Percentiles rank a stretch among this genome's conserved stretches.
These are phyloP conservation scores for Stegana nigrithorax DNA, from an alignment of 2,888 invertebrate species.

Conservation along the genomic window DNA sequence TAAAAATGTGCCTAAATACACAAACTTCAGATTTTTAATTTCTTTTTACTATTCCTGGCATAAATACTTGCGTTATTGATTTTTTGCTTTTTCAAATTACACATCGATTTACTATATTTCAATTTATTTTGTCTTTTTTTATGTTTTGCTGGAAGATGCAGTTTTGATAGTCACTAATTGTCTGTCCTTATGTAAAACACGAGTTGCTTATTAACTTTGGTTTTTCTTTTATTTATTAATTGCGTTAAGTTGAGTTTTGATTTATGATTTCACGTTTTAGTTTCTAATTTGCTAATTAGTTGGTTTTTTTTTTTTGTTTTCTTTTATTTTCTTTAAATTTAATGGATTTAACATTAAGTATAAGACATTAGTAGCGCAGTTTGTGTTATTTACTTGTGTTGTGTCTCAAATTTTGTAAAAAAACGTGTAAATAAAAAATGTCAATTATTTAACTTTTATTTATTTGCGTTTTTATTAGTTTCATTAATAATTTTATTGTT, in stretches of 20 bases:
- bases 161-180: slow-evolving; percentile 69
- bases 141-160: slow-evolving; percentile 66
- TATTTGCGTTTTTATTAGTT: slow-evolving; percentile 26
- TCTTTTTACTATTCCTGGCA: slow-evolving; percentile 29
- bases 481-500: slow-evolving; percentile 47
- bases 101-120: slow-evolving; percentile 25
- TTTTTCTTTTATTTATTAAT: slow-evolving; percentile 29
- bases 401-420: slow-evolving; percentile 47
- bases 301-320: slow-evolving; percentile 33
- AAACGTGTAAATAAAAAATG: slow-evolving; percentile 57
- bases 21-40: slow-evolving; percentile 32
- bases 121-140: slow-evolving; percentile 43
- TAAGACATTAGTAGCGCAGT: slow-evolving; percentile 19
- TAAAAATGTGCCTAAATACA: slow-evolving; percentile 61
- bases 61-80: slow-evolving; percentile 36
- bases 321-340: slow-evolving; percentile 14
- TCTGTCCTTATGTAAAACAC: slow-evolving; percentile 53
- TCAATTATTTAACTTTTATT: slow-evolving; percentile 38
- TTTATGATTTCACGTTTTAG: slow-evolving; percentile 14
- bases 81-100: slow-evolving; percentile 20
- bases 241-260: slow-evolving; percentile 11
- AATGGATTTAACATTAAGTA: slow-evolving; percentile 6
- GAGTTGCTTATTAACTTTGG: too few relatives aligned
- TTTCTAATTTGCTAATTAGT: slow-evolving; percentile 17
- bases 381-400: slow-evolving; percentile 24